A percentile compares a stretch with the other conserved stretches of the same genome.
Conservation (phyloP, 2,113 vertebrate genomes). For the Antigone vipio region DNA sequence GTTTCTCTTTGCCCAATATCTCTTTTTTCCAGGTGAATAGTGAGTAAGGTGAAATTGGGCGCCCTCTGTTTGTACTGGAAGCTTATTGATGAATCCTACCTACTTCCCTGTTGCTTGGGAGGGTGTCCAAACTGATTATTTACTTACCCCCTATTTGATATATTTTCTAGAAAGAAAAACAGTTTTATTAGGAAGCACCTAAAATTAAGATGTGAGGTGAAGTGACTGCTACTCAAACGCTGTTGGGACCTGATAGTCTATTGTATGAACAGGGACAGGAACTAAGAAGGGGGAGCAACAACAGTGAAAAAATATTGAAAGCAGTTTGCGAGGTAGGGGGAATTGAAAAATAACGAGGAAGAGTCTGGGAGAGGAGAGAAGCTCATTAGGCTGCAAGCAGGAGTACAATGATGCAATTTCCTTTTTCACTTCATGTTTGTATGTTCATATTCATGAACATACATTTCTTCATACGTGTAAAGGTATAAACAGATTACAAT, state of each 20-base stretch:
- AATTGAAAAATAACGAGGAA: not conserved
- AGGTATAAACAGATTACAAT: not conserved
- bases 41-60: not conserved
- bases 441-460: not conserved
- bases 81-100: not conserved
- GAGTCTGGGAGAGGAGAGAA: not conserved
- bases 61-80: not conserved
- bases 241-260: not conserved
- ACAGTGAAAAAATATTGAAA: not conserved
- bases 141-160: not conserved
- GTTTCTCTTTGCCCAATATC: not conserved
- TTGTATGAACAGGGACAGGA: not conserved
- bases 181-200: rapidly evolving
- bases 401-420: not conserved
- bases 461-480: not conserved
- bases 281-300: not conserved
- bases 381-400: not conserved
- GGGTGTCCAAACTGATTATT: not conserved
- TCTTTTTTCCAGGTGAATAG: not conserved
- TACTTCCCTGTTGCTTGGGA: not conserved
- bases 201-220: not conserved
- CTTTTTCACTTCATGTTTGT: not conserved
- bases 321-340: rapidly evolving
- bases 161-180: not conserved
- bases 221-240: not conserved